Evolutionary conservation across 2,888 invertebrate genomes (phyloP), one percentile per base, ranked within the genome.

Genomic region (Temnothorax unifasciatus): DNA sequence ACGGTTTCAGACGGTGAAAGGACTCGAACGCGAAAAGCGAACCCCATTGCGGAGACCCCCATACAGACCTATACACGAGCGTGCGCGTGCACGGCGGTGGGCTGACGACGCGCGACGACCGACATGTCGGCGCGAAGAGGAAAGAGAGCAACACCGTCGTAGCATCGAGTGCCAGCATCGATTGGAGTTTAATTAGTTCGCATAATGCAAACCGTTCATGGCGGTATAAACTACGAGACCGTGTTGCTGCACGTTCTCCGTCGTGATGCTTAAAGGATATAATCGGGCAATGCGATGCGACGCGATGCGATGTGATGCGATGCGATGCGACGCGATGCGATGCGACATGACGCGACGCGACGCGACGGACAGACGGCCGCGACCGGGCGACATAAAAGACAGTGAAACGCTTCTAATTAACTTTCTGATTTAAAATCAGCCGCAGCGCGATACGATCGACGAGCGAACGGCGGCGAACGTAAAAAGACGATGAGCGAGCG

Each of bases 131-230:
- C 85, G 83, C 87, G 82, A 86, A 87, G 81, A 82, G 81, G 79
- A 83, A 74, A 50, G 86, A 68, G 63, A 85, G 84, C 50, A 54
- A 68, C 82, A 69, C 66, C 77, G 47, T 82, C 81, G 68, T 82
- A 86, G 86, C 85, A 71, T 86, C 83, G 89, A 85, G 86, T 86
- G 90, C 87, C 87, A 87, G 86, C 84, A 79, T 85, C 88, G 92
- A 93, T 94, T 92, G 93, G 90, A 92, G 91, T 93, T 94, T 93
- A 94, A 94, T 94, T 94, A 93, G 93, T 94, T 92, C 89, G 92
- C 92, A 92, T 92, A 93, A 93, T 93, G 92, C 93, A 93, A 92
- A 91, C 90, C 89, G 88, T 71, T 84, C 85, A 76, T 74, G 83
- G 83, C 85, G 81, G 74, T 85, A 84, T 86, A 87, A 84, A 64